phyloP scores from a whole-genome alignment of 2,113 vertebrate genomes.

The Syrmaticus mikado region DNA sequence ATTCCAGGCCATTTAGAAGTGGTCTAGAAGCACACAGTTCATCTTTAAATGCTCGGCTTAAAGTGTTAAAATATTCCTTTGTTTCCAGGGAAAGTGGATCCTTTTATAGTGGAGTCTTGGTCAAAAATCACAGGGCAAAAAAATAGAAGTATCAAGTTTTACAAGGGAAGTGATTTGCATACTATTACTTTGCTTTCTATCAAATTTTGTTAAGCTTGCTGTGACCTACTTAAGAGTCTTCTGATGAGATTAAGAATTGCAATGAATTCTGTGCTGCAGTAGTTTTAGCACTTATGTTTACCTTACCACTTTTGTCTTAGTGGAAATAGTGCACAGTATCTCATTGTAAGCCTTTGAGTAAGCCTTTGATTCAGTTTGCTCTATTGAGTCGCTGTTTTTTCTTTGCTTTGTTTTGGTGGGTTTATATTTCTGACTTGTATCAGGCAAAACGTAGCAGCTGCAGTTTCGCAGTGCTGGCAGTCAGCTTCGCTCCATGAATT shows the following conservation, averaged over 20 bases:
- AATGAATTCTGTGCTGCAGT: slow-evolving; percentile 23
- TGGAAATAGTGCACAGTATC: slow-evolving; percentile 35
- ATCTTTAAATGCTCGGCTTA: background rate
- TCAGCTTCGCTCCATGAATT: slow-evolving; percentile 5
- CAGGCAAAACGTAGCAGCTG: background rate
- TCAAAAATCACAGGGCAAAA: slow-evolving; percentile 11
- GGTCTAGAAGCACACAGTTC: background rate
- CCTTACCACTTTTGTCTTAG: slow-evolving; percentile 42
- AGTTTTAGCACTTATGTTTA: slow-evolving; percentile 15
- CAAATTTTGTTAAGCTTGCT: slow-evolving; percentile 69
- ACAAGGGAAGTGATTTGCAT: slow-evolving; percentile 51
- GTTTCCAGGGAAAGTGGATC: background rate
- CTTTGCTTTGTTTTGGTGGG: background rate
- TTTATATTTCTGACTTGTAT: background rate
- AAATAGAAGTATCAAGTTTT: slow-evolving; percentile 34
- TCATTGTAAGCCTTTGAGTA: background rate
- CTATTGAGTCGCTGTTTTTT: background rate
- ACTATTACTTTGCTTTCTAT: slow-evolving; percentile 65
- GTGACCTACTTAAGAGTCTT: slow-evolving; percentile 78
- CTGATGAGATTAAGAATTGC: slow-evolving; percentile 61
- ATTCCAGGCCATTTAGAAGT: background rate
- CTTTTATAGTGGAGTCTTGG: slow-evolving; percentile 14
- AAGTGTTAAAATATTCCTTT: background rate
- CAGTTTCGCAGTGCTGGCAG: background rate
- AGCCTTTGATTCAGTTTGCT: background rate